Base-by-base conservation (phyloP, 2,113 vertebrate species). In the Rhabdornis inornatus region DNA sequence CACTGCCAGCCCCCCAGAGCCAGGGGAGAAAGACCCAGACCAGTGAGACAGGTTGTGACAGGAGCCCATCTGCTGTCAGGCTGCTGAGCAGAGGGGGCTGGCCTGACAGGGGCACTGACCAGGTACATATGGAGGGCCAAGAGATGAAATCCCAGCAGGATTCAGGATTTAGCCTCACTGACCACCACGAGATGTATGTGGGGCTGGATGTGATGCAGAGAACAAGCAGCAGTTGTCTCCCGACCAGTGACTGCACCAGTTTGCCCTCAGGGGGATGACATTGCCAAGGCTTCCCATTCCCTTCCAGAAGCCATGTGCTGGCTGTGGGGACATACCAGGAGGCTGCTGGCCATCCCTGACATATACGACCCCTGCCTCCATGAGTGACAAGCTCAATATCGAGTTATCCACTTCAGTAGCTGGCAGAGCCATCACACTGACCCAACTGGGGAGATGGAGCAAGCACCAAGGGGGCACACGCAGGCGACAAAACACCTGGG, bases 111-210 rank as follows among this genome's bases (percentile, higher is more conserved):
- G 2, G 15, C 5, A 80, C 64, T 88, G 93, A 83, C 87, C 87
- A 59, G 7, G 53, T 1, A 71, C 16, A 31, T 55, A 39, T 39
- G 27, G 13, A 72, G 60, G 72, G 88, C 30, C 50, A 35, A 50
- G 50, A 88, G 84, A 24, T 93, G 90, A 94, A 92, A 94, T 90
- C 93, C 18, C 93, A 96, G 95, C 85, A 92, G 90, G 91, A 59
- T 15, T 37, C 11, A 53, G 53, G 49, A 44, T 15, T 53, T 15
- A 70, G 64, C 71, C 56, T 96, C 40, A 2, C 68, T 83, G 42
- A 88, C 23, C 68, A 83, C 28, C 81, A 53, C 0, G 0, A 18
- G 69, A 1, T n/a, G 9, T 33, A 40, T 8, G 11, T 5, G 28
- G 22, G 68, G 40, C 82, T 81, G 0, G 0, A 24, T 45, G 4